Evolutionary conservation across 2,797 vertebrate species (phyloP), one percentile per base, ranked within the genome.

Genomic region (Gorsachius magnificus): DNA sequence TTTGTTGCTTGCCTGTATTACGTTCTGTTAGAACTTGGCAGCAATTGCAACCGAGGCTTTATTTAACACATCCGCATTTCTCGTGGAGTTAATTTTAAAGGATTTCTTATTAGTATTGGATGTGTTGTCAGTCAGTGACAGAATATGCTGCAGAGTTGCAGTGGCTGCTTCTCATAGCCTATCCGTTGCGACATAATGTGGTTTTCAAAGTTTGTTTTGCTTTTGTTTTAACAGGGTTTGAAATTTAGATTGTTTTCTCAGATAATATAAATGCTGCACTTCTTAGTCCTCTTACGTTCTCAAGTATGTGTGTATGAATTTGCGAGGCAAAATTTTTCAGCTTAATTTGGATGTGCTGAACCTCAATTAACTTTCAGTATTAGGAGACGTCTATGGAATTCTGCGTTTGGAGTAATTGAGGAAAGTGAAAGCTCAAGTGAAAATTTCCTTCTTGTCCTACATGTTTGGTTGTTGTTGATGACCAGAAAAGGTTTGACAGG

Each of bases 21-120:
- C 0, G 1, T 96, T 94, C 61, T 92, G 82, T 95, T 94, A 81
- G 89, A 89, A 81, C 84, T 97, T 96, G 93, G 96, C 96, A 96
- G 92, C 89, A 78, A 2, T 86, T 95, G 93, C 93, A 95, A 43
- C 76, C 14, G 65, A 72, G 82, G 87, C 94, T 96, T 97, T 95
- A 96, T 96, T 97, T 92, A 91, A 95, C 75, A 80, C 93, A 92
- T 95, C 86, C 22, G 1, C 25, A 10, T 92, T 94, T 93, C 89
- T 86, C 60, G 82, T 13, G 72, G 69, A 93, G 87, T 92, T 95
- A 87, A 92, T 95, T 95, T 96, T 93, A 89, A 91, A 86, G 78
- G 61, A 65, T 91, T 89, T 83, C 76, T 86, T 89, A 75, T 54
- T 75, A 48, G 79, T 75, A 1, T 57, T 69, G 83, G 57, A 4